Evolutionary conservation across 2,888 invertebrate species (phyloP), one percentile per base, ranked within the genome.

Genomic region (Eristalis tenax): DNA sequence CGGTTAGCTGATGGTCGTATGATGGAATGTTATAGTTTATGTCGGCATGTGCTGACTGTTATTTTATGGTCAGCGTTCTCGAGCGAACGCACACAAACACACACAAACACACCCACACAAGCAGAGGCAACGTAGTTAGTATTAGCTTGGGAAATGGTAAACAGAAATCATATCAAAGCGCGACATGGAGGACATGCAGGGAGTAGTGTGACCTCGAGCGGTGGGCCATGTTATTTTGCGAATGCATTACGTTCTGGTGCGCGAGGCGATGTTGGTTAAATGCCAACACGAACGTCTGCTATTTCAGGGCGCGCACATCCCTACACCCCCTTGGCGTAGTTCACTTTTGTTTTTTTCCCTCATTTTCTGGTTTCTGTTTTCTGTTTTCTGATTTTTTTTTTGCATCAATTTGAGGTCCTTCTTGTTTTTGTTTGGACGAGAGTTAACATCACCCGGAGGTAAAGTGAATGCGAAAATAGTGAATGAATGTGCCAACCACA

Each of bases 21-120:
- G 66, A 43, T 69, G 84, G 84, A 76, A 76, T 80, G 76, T 76
- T 84, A 71, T 81, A 81, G 76, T 76, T 76, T 35, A 50, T 50
- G 68, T 32, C 50, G 71, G 77, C 85, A 85, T 85, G 85, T 77
- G 69, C 66, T 83, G 81, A 81, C 76, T 81, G 81, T 81, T 85
- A 85, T 81, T 81, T 81, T 85, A 85, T 81, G 80, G 70, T 56
- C 84, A 79, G 18, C 50, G 50, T 50, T 50, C 18, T 8, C 50
- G 18, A 50, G 18, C 50, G 8, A n/a, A 50, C n/a, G 18, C 18
- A 50, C n/a, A 1, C 43, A n/a, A 18, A 50, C n/a, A 18, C 4
- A 50, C 8, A n/a, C n/a, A 18, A n/a, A 2, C 18, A 6, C 32
- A 8, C 26, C 26, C 26, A 26, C 26, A 26, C 26, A 26, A 26